A percentile compares a stretch with the other conserved stretches of the same genome.
Evolutionary conservation across 2,888 invertebrate genomes (phyloP).

Genomic region (Microctonus aethiopoides): DNA sequence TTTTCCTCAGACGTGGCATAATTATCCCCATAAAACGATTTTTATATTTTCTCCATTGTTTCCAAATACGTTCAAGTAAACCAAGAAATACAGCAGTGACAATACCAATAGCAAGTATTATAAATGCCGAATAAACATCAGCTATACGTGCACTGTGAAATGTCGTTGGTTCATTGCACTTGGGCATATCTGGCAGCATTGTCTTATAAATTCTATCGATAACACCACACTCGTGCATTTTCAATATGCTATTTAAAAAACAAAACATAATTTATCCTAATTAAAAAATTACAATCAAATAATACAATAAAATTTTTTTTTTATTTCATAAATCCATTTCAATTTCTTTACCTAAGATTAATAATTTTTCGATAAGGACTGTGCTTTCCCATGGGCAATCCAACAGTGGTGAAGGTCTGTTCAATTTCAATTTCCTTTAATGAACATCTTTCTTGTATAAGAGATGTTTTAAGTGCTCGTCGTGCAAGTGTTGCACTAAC

Average conservation of each 20-base stretch:
- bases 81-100: constrained; percentile 53
- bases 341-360: constrained; percentile 68
- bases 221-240: constrained; percentile 64
- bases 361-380: constrained; percentile 73
- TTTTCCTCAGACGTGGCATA: not conserved
- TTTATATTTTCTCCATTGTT: constrained; percentile 48
- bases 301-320: no score
- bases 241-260: constrained; percentile 58
- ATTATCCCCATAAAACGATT: constrained; percentile 44
- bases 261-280: not conserved
- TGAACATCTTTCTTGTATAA: constrained; percentile 68
- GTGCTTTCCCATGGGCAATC: constrained; percentile 70
- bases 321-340: not conserved
- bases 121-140: constrained; percentile 72
- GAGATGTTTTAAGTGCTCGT: constrained; percentile 65
- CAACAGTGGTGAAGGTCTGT: constrained; percentile 71
- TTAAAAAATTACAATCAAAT: not conserved
- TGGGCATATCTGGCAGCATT: constrained; percentile 69
- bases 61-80: constrained; percentile 59
- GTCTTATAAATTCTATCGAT: constrained; percentile 57
- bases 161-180: constrained; percentile 69
- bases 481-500: constrained; percentile 73
- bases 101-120: constrained; percentile 68
- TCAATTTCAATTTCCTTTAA: constrained; percentile 72
- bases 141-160: constrained; percentile 72